Conservation (phyloP, 35 echinoderm and acorn worm genomes). For the Chiridota heheva region DNA sequence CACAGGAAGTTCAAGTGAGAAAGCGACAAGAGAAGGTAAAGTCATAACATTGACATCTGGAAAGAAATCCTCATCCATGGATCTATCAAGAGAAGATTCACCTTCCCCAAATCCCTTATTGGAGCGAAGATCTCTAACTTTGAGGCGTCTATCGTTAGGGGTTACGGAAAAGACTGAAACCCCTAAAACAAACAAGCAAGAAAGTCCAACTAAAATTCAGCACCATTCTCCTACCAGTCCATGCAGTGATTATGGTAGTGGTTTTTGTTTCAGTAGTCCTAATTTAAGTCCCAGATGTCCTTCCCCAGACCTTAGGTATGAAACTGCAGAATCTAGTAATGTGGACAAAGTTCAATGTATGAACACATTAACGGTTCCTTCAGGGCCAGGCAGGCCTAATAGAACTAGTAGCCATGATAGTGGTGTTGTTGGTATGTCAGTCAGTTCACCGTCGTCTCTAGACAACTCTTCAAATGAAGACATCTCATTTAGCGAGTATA, state of each 20-base stretch:
- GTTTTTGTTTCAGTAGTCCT: conserved; percentile 78
- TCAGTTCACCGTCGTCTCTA: conserved; percentile 52
- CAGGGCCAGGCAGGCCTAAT: conserved; percentile 43
- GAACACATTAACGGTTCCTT: conserved; percentile 40
- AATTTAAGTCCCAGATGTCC: conserved; percentile 74
- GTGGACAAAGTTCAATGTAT: conserved; percentile 39
- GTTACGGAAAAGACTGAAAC: conserved; percentile 26
- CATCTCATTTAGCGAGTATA: conserved; percentile 38
- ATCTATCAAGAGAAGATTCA: conserved; percentile 19
- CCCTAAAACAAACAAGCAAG: conserved; percentile 2
- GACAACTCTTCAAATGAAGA: conserved; percentile 55
- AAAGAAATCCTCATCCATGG: conserved; percentile 31
- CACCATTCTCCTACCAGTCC: conserved; percentile 70
- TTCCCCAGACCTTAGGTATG: conserved; percentile 37
- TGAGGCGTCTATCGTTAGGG: conserved; percentile 40
- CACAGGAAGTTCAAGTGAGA: background rate
- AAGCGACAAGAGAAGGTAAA: conserved; percentile 14
- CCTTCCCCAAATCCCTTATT: conserved; percentile 41
- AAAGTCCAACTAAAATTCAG: conserved; percentile 18
- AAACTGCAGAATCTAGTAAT: conserved; percentile 17
- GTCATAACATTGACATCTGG: conserved; percentile 52
- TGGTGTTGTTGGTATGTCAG: conserved; percentile 68
- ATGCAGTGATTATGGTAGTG: conserved; percentile 88
- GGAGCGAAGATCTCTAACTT: conserved; percentile 51
- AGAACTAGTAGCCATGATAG: conserved; percentile 77